A percentile compares a stretch with the other conserved stretches of the same genome.
Evolutionary conservation across 92 coral and sea anemone genomes (phyloP).

Genomic region (Umimayanthus kanabou): DNA sequence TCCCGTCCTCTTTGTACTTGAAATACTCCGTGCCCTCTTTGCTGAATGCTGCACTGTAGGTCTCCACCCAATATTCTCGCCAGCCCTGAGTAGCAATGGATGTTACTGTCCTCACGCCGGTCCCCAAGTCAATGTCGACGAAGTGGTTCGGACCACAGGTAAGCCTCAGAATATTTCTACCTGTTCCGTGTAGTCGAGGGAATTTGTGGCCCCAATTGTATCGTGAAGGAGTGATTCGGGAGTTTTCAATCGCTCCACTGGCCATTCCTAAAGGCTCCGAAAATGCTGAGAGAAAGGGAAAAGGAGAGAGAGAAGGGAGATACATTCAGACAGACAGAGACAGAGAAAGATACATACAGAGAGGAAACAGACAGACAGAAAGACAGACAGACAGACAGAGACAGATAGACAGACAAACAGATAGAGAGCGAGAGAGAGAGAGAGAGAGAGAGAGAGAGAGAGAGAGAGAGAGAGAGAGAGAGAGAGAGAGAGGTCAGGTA

Average conservation of each 20-base stretch:
- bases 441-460: too few relatives aligned
- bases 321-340: too few relatives aligned
- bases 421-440: too few relatives aligned
- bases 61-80: neutral
- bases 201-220: neutral
- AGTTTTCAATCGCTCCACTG: neutral
- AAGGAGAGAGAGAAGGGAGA: too few relatives aligned
- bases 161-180: neutral
- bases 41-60: constrained; percentile 29
- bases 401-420: too few relatives aligned
- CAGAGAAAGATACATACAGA: too few relatives aligned
- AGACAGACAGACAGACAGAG: too few relatives aligned
- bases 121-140: constrained; percentile 18
- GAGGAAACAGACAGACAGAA: too few relatives aligned
- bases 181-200: neutral
- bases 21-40: constrained; percentile 31
- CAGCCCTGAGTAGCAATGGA: constrained; percentile 33
- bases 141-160: neutral
- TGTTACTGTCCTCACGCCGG: constrained; percentile 4
- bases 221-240: constrained; percentile 8
- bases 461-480: neutral
- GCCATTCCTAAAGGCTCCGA: constrained; percentile 31
- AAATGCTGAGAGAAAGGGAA: constrained; percentile 11
- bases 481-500: too few relatives aligned
- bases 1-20: constrained; percentile 20